Conservation (phyloP, 2,797 vertebrate genomes). For the Passerculus sandwichensis region DNA sequence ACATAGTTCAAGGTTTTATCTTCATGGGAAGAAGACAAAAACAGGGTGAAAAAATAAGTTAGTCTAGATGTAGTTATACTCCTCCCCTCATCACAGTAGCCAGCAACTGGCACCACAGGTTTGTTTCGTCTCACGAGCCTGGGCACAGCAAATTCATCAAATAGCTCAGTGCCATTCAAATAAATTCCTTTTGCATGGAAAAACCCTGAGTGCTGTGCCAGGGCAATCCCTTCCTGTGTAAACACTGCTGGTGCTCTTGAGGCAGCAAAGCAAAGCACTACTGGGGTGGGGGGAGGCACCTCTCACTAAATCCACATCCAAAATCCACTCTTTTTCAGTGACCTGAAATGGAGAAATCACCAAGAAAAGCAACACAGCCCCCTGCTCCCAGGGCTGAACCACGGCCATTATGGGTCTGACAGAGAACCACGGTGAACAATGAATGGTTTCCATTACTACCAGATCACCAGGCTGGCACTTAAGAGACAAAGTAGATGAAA, state of each 20-base stretch:
- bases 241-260: not conserved
- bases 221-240: not conserved
- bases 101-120: not conserved
- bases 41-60: not conserved
- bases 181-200: not conserved
- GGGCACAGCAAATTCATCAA: not conserved
- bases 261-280: not conserved
- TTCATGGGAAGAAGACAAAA: not conserved
- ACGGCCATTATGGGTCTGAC: fast-evolving
- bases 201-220: not conserved
- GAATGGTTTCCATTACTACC: not conserved
- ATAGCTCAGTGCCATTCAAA: not conserved
- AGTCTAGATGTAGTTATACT: not conserved
- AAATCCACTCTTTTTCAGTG: not conserved
- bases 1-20: not conserved
- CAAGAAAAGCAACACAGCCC: not conserved
- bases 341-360: not conserved
- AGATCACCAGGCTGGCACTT: not conserved
- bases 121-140: not conserved
- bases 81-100: not conserved
- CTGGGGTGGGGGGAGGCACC: not conserved
- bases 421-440: fast-evolving
- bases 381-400: not conserved
- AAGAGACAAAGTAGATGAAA: not conserved
- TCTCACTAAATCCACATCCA: not conserved